Base-by-base conservation (phyloP, 37 sponge, comb jelly and placozoan genomes). In the Eunapius fragilis region DNA sequence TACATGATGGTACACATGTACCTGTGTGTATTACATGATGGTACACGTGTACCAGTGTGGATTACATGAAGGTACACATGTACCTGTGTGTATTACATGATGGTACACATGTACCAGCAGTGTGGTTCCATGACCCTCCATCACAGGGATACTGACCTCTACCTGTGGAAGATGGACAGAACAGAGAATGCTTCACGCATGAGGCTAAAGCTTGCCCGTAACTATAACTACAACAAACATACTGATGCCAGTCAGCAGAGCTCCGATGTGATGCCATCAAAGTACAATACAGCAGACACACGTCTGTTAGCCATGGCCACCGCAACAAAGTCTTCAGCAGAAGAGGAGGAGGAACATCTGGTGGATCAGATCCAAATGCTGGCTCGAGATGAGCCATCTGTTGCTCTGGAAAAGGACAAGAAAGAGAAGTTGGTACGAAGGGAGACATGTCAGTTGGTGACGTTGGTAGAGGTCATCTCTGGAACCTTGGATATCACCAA, bases 141-240 rank as follows among this genome's bases (percentile, higher is more conserved):
- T 22, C 31, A 24, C 69, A 89, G 93, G 32, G 67, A 36, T 37
- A 67, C 91, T 0, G 91, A 92, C 48, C 76, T 30, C 23, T 88
- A 83, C 72, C 76, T 92, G 12, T 95, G 96, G 96, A 90, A 90
- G 80, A 72, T 97, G 83, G 91, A 93, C 38, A 72, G 83, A 22
- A 87, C 92, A 6, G 97, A 97, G 87, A 97, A 94, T 79, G 94
- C 94, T 78, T 92, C 95, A 28, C 80, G 97, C 36, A 97, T 97
- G 97, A 78, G 91, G 34, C 82, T 92, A 91, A 92, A 89, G 27
- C 81, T 92, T 33, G 22, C 70, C 3, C 86, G 88, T 31, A 80
- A 87, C 72, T 95, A 90, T 74, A 90, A 82, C 34, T 81, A 31
- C 71, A 81, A 88, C 79, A 85, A 68, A 31, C 98, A 98, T 37